phyloP scores from a whole-genome alignment of 2,113 vertebrate species.

The Trematomus loennbergii region DNA sequence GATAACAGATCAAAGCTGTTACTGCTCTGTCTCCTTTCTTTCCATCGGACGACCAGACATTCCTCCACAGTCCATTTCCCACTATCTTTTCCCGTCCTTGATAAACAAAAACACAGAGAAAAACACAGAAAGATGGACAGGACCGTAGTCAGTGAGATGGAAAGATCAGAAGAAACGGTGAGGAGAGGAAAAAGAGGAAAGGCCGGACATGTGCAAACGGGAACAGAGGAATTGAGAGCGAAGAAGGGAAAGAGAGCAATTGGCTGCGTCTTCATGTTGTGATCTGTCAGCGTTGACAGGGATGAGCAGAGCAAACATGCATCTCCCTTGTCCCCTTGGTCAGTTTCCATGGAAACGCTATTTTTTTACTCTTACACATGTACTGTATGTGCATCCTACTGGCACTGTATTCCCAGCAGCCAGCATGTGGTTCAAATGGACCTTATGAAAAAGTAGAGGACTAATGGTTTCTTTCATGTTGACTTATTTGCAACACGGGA shows the following conservation, averaged over 20 bases:
- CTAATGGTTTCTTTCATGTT: slow-evolving; percentile 17
- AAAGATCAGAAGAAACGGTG: slow-evolving; percentile 54
- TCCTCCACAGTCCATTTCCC: slow-evolving; percentile 33
- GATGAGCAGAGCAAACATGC: slow-evolving; percentile 71
- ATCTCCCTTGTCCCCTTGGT: slow-evolving; percentile 68
- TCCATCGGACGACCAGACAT: slow-evolving; percentile 13
- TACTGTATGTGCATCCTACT: slow-evolving; percentile 48
- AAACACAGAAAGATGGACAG: slow-evolving; percentile 1
- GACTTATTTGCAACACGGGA: slow-evolving; percentile 6
- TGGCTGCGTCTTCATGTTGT: slow-evolving; percentile 67
- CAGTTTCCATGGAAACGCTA: slow-evolving; percentile 84
- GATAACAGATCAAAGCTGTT: slow-evolving; percentile 34
- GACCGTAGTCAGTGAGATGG: slow-evolving; percentile 17
- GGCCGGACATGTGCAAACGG: slow-evolving; percentile 44
- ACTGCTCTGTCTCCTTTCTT: neutral
- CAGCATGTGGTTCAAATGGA: slow-evolving; percentile 19
- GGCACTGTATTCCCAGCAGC: slow-evolving; percentile 37
- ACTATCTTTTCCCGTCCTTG: slow-evolving; percentile 31
- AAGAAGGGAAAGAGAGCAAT: slow-evolving; percentile 43
- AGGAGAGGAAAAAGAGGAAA: slow-evolving; percentile 11
- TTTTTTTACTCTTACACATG: slow-evolving; percentile 63
- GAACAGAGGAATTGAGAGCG: slow-evolving; percentile 39
- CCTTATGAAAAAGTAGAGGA: slow-evolving; percentile 22
- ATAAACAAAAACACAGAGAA: slow-evolving; percentile 21
- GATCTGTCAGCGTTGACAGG: slow-evolving; percentile 75